These are phyloP conservation scores for Hippolais icterina DNA, from an alignment of 2,113 vertebrate species.

Conservation along the genomic window DNA sequence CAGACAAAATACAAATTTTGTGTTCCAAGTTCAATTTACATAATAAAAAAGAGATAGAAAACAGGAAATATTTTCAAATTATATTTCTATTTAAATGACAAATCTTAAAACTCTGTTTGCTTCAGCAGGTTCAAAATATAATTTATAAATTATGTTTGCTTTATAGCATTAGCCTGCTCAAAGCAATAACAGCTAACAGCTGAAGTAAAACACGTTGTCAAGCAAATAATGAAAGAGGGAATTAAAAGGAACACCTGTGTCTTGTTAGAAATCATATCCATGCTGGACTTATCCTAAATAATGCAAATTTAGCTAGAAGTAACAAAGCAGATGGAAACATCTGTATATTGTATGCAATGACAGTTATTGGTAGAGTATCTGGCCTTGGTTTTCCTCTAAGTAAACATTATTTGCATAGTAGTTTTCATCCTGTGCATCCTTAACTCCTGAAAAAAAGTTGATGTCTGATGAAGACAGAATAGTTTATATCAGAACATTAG, in stretches of 20 bases:
- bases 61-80: not conserved
- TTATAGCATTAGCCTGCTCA: slow-evolving; percentile 25
- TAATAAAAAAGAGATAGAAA: not conserved
- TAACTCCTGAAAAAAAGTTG: not conserved
- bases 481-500: not conserved
- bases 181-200: slow-evolving; percentile 50
- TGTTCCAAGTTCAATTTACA: not conserved
- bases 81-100: slow-evolving; percentile 17
- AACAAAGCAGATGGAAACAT: slow-evolving; percentile 47
- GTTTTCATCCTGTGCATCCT: not conserved
- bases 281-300: slow-evolving; percentile 53
- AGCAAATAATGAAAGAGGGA: slow-evolving; percentile 29
- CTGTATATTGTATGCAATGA: not conserved
- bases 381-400: not conserved
- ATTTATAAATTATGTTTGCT: slow-evolving; percentile 1
- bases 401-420: not conserved
- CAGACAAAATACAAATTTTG: not conserved
- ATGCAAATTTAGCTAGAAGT: slow-evolving; percentile 51
- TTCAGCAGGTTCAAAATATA: not conserved
- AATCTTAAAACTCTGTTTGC: not conserved
- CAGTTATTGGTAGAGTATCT: not conserved
- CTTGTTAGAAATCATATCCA: slow-evolving; percentile 55
- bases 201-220: slow-evolving; percentile 48
- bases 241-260: slow-evolving; percentile 62
- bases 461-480: not conserved